Conservation (phyloP, 2,888 invertebrate genomes). For the Volucella bombylans region DNA sequence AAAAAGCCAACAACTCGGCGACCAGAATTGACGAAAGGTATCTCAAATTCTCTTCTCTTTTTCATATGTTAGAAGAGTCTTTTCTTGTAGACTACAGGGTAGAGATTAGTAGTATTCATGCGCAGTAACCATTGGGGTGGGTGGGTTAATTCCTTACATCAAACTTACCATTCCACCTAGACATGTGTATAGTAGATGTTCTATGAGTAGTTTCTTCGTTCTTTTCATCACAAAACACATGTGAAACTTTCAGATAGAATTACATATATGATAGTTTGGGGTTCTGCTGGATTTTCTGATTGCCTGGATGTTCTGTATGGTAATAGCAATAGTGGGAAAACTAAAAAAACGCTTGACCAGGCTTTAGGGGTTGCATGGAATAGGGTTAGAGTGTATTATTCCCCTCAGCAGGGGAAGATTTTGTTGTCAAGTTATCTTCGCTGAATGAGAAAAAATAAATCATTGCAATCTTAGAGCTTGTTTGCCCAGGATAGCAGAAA, state of each 20-base stretch:
- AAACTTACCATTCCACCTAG: neutral
- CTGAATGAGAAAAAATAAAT: too few species aligned
- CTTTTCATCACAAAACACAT: neutral
- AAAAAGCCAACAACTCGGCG: conserved; percentile 49
- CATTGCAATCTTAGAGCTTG: too few species aligned
- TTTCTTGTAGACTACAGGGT: neutral
- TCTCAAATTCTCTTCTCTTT: neutral
- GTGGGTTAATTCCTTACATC: neutral
- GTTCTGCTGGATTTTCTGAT: conserved; percentile 48
- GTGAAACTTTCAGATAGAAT: conserved; percentile 10
- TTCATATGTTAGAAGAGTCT: neutral
- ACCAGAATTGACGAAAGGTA: conserved; percentile 46
- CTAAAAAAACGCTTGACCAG: conserved; percentile 33
- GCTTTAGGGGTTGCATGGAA: neutral
- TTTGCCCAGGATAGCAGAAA: too few species aligned
- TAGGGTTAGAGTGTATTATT: neutral
- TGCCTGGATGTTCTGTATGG: conserved; percentile 68
- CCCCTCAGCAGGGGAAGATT: neutral
- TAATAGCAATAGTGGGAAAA: conserved; percentile 72
- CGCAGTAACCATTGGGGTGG: conserved; percentile 36
- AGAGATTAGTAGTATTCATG: conserved; percentile 32
- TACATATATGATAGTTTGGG: conserved; percentile 65
- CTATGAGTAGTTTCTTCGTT: conserved; percentile 31
- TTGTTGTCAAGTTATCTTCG: neutral
- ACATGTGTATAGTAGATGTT: conserved; percentile 5